A percentile compares a stretch with the other conserved stretches of the same genome.
Evolutionary conservation across 2,113 vertebrate genomes (phyloP).

Genomic region (Anolis sagrei): DNA sequence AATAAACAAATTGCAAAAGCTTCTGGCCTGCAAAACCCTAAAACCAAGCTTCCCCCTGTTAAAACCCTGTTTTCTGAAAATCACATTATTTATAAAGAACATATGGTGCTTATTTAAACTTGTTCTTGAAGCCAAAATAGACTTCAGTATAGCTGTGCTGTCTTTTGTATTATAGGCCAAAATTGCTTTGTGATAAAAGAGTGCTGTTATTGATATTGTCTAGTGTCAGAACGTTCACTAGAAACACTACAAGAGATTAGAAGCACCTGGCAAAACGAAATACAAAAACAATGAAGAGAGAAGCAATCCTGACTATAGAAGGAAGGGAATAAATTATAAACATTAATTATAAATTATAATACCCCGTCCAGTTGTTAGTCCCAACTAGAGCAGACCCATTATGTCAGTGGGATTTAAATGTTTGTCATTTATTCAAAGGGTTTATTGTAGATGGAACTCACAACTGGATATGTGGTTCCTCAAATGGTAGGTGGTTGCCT

Average conservation of each 20-base stretch:
- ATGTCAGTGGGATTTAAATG: background rate
- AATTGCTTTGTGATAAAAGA: background rate
- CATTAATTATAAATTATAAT: background rate
- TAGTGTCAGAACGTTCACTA: background rate
- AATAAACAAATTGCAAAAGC: background rate
- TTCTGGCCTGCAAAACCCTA: conserved; percentile 11
- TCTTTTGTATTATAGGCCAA: background rate
- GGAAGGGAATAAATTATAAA: background rate
- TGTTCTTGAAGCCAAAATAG: background rate
- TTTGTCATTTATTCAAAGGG: no score
- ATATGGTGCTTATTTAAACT: conserved; percentile 6
- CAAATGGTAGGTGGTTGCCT: background rate
- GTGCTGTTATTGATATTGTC: background rate
- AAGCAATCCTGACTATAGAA: background rate
- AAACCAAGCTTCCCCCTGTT: background rate
- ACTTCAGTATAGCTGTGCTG: background rate
- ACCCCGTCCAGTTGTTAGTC: background rate
- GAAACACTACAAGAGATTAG: background rate
- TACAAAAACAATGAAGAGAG: background rate
- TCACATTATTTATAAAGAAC: conserved; percentile 23
- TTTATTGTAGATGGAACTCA: no score
- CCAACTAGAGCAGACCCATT: background rate
- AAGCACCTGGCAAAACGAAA: background rate
- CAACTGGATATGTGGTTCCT: no score
- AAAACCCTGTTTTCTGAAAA: background rate